Percentiles rank a stretch among this genome's conserved stretches.
phyloP scores from a whole-genome alignment of 2,113 vertebrate genomes.

The Dermatemys mawii region DNA sequence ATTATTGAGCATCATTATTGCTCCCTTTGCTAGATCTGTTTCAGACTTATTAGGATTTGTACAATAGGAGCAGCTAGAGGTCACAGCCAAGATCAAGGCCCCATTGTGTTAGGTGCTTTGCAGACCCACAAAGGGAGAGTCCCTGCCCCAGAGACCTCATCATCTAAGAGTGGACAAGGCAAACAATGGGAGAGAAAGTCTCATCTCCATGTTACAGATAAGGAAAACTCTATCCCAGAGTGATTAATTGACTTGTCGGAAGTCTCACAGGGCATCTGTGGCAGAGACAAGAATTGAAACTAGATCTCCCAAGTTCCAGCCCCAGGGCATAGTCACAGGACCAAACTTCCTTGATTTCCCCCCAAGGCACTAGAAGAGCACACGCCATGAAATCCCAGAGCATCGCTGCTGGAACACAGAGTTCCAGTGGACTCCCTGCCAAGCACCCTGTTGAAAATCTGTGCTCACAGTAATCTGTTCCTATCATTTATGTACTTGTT shows the following conservation, averaged over 20 bases:
- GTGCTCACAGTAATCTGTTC: background rate
- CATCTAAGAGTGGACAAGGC: background rate
- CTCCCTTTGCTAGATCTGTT: background rate
- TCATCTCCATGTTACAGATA: background rate
- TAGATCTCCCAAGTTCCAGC: fast-evolving
- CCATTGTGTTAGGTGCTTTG: background rate
- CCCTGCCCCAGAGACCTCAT: too few relatives aligned
- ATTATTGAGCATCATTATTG: background rate
- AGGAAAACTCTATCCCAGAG: background rate
- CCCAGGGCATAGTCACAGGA: background rate
- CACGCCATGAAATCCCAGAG: background rate
- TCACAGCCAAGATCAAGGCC: background rate
- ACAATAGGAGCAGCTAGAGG: background rate
- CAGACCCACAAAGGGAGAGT: background rate
- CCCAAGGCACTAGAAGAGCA: background rate
- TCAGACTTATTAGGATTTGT: background rate
- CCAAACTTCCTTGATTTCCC: background rate
- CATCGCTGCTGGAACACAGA: background rate
- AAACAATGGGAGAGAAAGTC: background rate
- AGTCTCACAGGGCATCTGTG: background rate
- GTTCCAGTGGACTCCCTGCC: background rate
- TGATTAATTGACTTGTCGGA: background rate
- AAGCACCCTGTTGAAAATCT: background rate
- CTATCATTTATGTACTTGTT: background rate
- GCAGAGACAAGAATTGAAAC: background rate